Evolutionary conservation across 2,797 vertebrate genomes (phyloP), one percentile per base, ranked within the genome.

Genomic region (Crenichthys baileyi): DNA sequence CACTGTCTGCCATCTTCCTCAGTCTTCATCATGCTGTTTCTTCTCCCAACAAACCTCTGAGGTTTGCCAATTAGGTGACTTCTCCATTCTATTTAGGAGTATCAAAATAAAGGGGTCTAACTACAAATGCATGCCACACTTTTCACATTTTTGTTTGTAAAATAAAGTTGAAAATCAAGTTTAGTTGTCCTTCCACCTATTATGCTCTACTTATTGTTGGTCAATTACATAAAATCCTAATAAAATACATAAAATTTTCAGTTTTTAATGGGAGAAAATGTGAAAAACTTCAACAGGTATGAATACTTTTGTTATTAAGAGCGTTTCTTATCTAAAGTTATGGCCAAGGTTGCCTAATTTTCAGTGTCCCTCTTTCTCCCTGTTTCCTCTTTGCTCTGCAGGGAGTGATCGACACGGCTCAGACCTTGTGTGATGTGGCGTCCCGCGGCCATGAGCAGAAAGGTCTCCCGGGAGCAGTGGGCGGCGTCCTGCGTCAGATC

Each of bases 381-480:
- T 50, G n/a, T 26, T 26, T 44, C n/a, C 31, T 24, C 50, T 75
- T 65, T 71, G n/a, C 71, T 75, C 51, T 48, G 44, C 71, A 83
- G 82, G 82, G 82, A 31, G 78, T 84, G 56, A 84, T 84, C 0
- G 82, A 84, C 48, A 97, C 97, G 0, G 97, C 97, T 70, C 97
- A 98, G 93, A 97, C 97, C 50, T 94, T 98, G 87, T 97, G 97
- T 4, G 97, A 97, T 0, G 97, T 98, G 80, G 97, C 97, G 0
- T 95, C 97, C 1, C 96, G 97, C 0, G 97, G 97, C 51, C 97
- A 98, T 0, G 97, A 98, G 81, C 97, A 98, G 92, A 98, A 98
- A 84, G 97, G 97, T 75, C 92, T 98, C 85, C 96, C 97, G 0
- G 97, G 97, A 0, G 97, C 97, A 0, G 97, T 98, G 67, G 97